Evolutionary conservation across 2,113 vertebrate genomes (phyloP), one percentile per base, ranked within the genome.

Genomic region (Tringa solitaria): DNA sequence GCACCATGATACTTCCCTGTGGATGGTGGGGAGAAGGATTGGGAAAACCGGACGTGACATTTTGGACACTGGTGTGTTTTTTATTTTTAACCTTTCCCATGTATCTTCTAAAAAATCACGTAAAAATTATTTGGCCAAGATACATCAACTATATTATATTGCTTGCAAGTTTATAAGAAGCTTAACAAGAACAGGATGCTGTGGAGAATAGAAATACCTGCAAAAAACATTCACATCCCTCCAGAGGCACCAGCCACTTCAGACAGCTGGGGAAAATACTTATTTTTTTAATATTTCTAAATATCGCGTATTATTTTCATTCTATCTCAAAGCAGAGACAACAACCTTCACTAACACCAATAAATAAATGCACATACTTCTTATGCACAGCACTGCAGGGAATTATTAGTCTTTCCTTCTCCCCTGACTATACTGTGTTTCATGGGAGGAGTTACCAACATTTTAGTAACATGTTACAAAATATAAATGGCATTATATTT

Each of bases 141-240:
- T 41, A 45, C 0, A 3, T 43, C 48, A 60, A 26, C 37, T 43
- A 14, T 61, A 30, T 53, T 60, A 21, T 65, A 79, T 30, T 56
- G 56, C 65, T 68, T 64, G 32, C 39, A 75, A 64, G 43, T 87
- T 90, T 79, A 14, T 67, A 53, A 91, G 78, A 46, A 90, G 73
- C 77, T 89, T 91, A 75, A 69, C 39, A 45, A 81, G 39, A 74
- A 41, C 8, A 74, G 87, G 68, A 88, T 84, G n/a, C 73, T 74
- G 61, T 45, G 41, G 78, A 91, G 87, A 86, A 56, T 23, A 93
- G 76, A 94, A 90, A 86, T 75, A 87, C 69, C 69, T 90, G 73
- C 86, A 84, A 86, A 90, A 50, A 93, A 28, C 51, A 63, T 65
- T 37, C 53, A 7, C n/a, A 60, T 50, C 41, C 70, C 87, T 88